These are phyloP conservation scores for Terebella lapidaria DNA, from an alignment of 2,888 invertebrate genomes.

Conservation along the genomic window DNA sequence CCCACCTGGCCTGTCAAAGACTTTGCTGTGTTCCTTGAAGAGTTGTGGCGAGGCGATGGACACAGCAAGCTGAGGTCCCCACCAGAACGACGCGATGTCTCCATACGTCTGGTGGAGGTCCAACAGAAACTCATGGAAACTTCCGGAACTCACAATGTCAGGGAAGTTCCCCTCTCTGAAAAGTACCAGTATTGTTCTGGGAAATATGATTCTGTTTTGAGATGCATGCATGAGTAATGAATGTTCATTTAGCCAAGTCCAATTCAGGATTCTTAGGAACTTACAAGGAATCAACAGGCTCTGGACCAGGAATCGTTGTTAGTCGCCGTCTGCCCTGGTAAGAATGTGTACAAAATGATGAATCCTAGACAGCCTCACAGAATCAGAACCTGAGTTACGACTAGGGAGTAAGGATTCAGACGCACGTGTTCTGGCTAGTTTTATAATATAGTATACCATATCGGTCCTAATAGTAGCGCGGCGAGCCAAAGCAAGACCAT, in stretches of 20 bases:
- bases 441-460: no score
- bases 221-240: no score
- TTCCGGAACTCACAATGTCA: constrained; percentile 50
- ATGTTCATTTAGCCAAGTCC: no score
- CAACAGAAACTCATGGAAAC: constrained; percentile 51
- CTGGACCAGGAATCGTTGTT: constrained; percentile 51
- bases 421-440: no score
- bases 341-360: background rate
- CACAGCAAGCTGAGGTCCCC: constrained; percentile 43
- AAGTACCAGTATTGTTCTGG: no score
- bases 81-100: constrained; percentile 53
- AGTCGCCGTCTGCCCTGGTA: constrained; percentile 43
- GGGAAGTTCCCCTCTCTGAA: constrained; percentile 52
- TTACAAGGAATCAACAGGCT: constrained; percentile 50
- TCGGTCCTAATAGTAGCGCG: no score
- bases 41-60: constrained; percentile 51
- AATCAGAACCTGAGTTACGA: no score
- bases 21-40: constrained; percentile 44
- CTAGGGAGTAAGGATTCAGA: no score
- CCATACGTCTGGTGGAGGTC: constrained; percentile 50
- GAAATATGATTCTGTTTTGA: background rate
- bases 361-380: no score
- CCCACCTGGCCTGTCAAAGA: constrained; percentile 53
- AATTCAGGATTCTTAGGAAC: no score
- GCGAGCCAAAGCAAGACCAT: no score